Evolutionary conservation across 2,113 vertebrate genomes (phyloP).

Genomic region (Larimichthys crocea): DNA sequence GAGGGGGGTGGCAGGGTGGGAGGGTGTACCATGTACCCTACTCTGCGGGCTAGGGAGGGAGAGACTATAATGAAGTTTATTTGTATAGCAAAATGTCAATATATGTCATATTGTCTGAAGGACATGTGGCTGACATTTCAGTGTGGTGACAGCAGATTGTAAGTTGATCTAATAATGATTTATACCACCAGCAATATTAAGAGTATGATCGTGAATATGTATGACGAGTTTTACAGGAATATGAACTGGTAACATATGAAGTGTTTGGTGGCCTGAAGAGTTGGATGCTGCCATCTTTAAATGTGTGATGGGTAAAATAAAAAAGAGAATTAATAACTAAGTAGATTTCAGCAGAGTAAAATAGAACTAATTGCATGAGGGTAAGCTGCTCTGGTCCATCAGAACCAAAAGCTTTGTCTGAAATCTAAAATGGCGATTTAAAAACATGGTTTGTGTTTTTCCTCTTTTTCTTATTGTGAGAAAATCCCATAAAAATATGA

Average conservation of each 20-base stretch:
- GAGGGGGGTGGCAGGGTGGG: neutral
- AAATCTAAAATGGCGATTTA: neutral
- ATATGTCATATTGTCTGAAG: conserved; percentile 35
- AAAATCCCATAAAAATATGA: neutral
- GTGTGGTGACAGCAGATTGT: conserved; percentile 23
- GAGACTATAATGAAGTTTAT: conserved; percentile 62
- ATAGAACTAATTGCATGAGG: neutral
- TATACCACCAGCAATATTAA: neutral
- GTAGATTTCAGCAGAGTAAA: neutral
- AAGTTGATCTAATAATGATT: conserved; percentile 29
- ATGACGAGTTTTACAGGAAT: neutral
- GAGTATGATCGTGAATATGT: neutral
- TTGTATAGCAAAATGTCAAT: conserved; percentile 60
- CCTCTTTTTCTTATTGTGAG: neutral
- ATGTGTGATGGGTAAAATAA: neutral
- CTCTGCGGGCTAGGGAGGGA: conserved; percentile 30
- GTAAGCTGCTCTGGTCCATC: neutral
- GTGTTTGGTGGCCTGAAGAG: neutral
- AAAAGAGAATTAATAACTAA: neutral
- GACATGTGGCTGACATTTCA: conserved; percentile 35
- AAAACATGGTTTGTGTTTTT: neutral
- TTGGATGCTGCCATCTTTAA: neutral
- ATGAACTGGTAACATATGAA: neutral
- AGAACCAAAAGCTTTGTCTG: neutral
- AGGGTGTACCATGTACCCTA: conserved; percentile 10